Base-by-base conservation (phyloP, 2,797 vertebrate species). In the Ispidina picta region DNA sequence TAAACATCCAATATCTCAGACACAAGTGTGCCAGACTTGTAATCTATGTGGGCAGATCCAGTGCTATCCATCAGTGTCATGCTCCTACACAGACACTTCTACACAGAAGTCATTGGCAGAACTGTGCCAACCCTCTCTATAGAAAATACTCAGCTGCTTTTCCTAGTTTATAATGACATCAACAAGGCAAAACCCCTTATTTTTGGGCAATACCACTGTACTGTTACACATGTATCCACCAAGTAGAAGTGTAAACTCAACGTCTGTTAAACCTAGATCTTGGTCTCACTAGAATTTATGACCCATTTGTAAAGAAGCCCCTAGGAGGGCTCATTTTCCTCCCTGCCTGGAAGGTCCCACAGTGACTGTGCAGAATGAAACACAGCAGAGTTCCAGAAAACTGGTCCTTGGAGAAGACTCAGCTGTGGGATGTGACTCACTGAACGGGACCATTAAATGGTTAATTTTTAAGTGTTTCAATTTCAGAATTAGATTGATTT, bases 361-460 rank as follows among this genome's bases (percentile, higher is more conserved):
- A 66, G 66, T 25, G 64, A 28, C 12, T 8, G 15, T 19, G 56
- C 51, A 76, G 28, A 44, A 35, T 2, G 15, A 83, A 7, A 10
- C 22, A 16, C 68, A 82, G 63, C 12, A 60, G 20, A 51, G 33
- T 2, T 59, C 41, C 3, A 2, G 12, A 59, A 69, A n/a, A 28
- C 8, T 37, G 31, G 5, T 26, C 62, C 71, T 21, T 5, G 29
- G 49, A 58, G 66, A 66, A 51, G 39, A 31, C 28, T 49, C 83
- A 43, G 49, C 44, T 71, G 58, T 39, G 44, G 49, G 31, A 84
- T 12, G 55, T 2, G 5, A 26, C 12, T 48, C 8, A 11, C 12
- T 28, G 62, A 65, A 66, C 0, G 0, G 28, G n/a, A n/a, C n/a
- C n/a, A n/a, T 29, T 69, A 39, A 69, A 65, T 37, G 1, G 25